These are phyloP conservation scores for Drosophila parabipectinata DNA, from an alignment of 1,140 invertebrate species.

Conservation along the genomic window DNA sequence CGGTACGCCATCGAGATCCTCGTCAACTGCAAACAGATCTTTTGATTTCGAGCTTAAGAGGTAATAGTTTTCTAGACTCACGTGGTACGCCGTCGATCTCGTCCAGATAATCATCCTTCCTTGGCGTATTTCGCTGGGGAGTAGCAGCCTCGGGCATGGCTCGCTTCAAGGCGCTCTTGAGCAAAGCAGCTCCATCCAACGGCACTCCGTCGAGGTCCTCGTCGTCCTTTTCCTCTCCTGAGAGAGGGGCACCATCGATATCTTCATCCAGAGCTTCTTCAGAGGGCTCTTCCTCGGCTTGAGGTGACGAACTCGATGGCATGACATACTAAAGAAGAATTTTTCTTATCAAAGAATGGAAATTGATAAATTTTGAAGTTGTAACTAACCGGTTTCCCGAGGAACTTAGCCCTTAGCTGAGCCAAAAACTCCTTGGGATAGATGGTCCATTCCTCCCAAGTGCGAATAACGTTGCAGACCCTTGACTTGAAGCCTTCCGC, in stretches of 20 bases:
- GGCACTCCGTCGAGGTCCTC: constrained; percentile 91
- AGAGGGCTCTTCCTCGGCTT: constrained; percentile 52
- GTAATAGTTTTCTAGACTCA: constrained; percentile 74
- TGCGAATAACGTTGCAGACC: constrained; percentile 96
- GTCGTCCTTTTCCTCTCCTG: constrained; percentile 87
- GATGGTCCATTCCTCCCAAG: constrained; percentile 99
- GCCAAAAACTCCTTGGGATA: constrained; percentile 98
- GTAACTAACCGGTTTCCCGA: constrained; percentile 86
- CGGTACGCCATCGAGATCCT: constrained; percentile 93
- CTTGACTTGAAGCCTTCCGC: constrained; percentile 98
- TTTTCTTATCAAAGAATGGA: not conserved
- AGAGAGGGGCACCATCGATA: constrained; percentile 89
- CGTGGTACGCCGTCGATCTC: constrained; percentile 92
- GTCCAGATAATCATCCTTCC: constrained; percentile 84
- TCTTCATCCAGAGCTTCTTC: constrained; percentile 83
- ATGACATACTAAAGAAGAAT: constrained; percentile 26
- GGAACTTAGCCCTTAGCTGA: constrained; percentile 95
- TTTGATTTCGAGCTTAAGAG: not conserved
- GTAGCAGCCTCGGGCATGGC: constrained; percentile 75
- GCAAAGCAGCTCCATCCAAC: constrained; percentile 91
- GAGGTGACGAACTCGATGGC: constrained; percentile 36
- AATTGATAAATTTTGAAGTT: not conserved
- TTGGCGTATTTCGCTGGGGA: constrained; percentile 57
- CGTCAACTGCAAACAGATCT: constrained; percentile 87
- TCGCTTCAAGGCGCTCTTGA: constrained; percentile 88